Conservation (phyloP, 1,140 invertebrate species). For the Drosophila subpulchrella region DNA sequence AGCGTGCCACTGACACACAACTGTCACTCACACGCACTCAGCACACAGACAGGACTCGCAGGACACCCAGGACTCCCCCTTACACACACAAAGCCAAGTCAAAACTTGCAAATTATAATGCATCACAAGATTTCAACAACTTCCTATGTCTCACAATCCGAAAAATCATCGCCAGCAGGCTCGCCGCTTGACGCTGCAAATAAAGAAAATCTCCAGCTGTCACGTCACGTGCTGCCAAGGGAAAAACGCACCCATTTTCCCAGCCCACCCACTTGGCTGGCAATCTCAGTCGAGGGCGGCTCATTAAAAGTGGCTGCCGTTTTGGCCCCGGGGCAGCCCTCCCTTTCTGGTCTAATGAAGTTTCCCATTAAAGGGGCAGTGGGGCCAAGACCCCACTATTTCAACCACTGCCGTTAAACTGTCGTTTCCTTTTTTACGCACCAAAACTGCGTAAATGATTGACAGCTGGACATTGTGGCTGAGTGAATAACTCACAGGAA, state of each 20-base stretch:
- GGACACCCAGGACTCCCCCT: constrained; percentile 3
- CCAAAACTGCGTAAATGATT: constrained; percentile 61
- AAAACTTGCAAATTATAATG: constrained; percentile 81
- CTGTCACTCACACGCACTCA: constrained; percentile 56
- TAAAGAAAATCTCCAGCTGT: constrained; percentile 48
- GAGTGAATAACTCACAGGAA: constrained; percentile 42
- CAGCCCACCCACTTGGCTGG: not conserved
- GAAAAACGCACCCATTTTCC: not conserved
- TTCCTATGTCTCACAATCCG: constrained; percentile 49
- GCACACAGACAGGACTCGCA: not conserved
- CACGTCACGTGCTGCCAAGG: constrained; percentile 41
- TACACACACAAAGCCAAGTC: constrained; percentile 52
- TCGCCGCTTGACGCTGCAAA: constrained; percentile 38
- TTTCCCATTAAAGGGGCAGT: constrained; percentile 39
- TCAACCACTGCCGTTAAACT: constrained; percentile 54
- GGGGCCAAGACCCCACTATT: not conserved
- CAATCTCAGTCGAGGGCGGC: constrained; percentile 34
- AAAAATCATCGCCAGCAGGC: constrained; percentile 61
- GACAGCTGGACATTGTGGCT: constrained; percentile 71
- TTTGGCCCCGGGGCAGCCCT: constrained; percentile 13
- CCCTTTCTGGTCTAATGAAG: constrained; percentile 53
- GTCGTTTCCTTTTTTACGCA: constrained; percentile 72
- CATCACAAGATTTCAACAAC: constrained; percentile 75
- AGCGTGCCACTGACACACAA: constrained; percentile 79
- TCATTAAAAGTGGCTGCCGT: constrained; percentile 64